Base-by-base conservation (phyloP, 2,797 vertebrate species). In the Philypnodon macrostomus region DNA sequence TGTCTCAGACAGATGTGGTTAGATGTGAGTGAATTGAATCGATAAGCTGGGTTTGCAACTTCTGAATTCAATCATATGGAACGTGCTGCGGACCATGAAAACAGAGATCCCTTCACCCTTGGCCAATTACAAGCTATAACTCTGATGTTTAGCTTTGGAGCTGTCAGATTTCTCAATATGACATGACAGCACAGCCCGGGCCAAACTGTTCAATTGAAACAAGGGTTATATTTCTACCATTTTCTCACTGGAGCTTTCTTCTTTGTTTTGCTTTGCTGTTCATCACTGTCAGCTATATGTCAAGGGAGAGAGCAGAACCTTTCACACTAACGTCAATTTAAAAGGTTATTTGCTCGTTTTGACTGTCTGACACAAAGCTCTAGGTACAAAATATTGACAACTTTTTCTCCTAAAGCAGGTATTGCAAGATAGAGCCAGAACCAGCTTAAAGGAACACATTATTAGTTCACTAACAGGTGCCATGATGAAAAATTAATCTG, bases 331-430 rank as follows among this genome's bases (percentile, higher is more conserved):
- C 56, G n/a, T 67, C 77, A 77, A 63, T 72, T 56, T 46, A 46
- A 84, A 86, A 85, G 81, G 79, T 85, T 76, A 70, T 55, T n/a
- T 52, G 8, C 57, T 34, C 47, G 64, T 73, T 51, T 51, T 40
- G 51, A 24, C 47, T 1, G 36, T 19, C 34, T 6, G 4, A 35
- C 21, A 21, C 24, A 10, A 37, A 38, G 35, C 51, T 36, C 19
- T 49, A 35, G 21, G 5, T 13, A 44, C 56, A n/a, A n/a, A 55
- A 11, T 44, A 38, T 31, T 32, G 33, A 64, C 50, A 40, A 12
- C 19, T 12, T 24, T 11, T 24, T 40, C 19, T 14, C 21, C n/a
- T n/a, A 47, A 32, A 45, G 7, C n/a, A n/a, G n/a, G n/a, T n/a
- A n/a, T n/a, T n/a, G n/a, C n/a, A n/a, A n/a, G n/a, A n/a, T n/a